Evolutionary conservation across 2,888 invertebrate species (phyloP).

Genomic region (Masnerella sp.): DNA sequence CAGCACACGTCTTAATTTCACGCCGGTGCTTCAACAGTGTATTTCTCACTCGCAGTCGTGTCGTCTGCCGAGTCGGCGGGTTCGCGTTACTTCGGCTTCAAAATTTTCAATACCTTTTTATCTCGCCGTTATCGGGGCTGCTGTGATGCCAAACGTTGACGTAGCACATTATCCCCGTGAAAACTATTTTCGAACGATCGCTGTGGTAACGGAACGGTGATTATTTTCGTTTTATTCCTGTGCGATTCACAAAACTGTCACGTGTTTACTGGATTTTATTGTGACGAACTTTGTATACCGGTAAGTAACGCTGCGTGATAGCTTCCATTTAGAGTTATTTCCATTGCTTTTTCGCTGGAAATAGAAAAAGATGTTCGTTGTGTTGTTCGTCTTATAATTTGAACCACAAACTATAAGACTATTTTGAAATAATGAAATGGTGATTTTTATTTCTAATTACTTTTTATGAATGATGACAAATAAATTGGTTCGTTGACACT

Average conservation of each 20-base stretch:
- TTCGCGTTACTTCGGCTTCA: background rate
- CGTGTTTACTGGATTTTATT: too few species aligned
- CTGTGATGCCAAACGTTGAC: constrained; percentile 1
- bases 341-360: too few species aligned
- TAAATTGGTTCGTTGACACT: too few species aligned
- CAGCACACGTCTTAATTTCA: constrained; percentile 35
- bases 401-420: too few species aligned
- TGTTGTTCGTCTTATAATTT: too few species aligned
- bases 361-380: too few species aligned
- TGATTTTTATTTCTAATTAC: too few species aligned
- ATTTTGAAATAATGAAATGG: too few species aligned
- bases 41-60: constrained; percentile 27
- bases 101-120: constrained; percentile 4
- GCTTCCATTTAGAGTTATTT: too few species aligned
- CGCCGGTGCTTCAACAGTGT: constrained; percentile 3
- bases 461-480: too few species aligned
- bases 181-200: background rate
- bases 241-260: constrained; percentile 4
- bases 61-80: constrained; percentile 25
- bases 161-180: background rate
- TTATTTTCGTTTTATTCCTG: constrained; percentile 7
- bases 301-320: too few species aligned
- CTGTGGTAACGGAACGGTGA: background rate
- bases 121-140: background rate
- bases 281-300: too few species aligned